Conservation (phyloP, 2,888 invertebrate species). For the Drosophila atripex region DNA sequence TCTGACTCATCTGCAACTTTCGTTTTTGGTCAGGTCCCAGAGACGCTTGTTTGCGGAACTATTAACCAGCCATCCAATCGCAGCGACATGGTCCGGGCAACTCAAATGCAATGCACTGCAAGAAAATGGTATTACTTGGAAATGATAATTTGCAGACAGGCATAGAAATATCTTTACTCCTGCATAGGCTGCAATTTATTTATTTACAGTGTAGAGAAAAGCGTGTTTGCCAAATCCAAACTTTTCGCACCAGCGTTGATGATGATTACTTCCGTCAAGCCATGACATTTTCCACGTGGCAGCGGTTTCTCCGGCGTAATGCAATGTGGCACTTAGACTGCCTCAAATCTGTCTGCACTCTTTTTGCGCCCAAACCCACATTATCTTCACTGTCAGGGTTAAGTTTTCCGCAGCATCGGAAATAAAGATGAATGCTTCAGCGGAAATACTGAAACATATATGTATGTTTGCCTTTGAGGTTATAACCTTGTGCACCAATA, state of each 20-base stretch:
- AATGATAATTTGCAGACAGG: no score
- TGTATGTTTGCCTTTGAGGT: constrained; percentile 5
- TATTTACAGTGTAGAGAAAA: constrained; percentile 26
- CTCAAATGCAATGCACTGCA: constrained; percentile 17
- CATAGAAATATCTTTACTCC: no score
- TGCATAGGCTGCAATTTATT: constrained; percentile 4
- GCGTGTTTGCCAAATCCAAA: constrained; percentile 42
- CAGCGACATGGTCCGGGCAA: constrained; percentile 33
- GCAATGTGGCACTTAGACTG: constrained; percentile 16
- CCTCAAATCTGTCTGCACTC: constrained; percentile 20
- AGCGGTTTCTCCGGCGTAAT: constrained; percentile 21
- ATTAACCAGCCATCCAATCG: constrained; percentile 59
- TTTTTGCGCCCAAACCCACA: constrained; percentile 16
- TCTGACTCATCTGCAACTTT: constrained; percentile 64
- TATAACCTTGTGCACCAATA: constrained; percentile 7
- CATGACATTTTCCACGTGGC: constrained; percentile 37
- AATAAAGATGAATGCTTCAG: constrained; percentile 8
- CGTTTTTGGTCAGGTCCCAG: constrained; percentile 44
- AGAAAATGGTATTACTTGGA: not conserved
- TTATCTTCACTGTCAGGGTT: constrained; percentile 7
- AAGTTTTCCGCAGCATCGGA: constrained; percentile 7
- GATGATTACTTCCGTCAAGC: constrained; percentile 65
- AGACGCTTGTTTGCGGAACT: constrained; percentile 59
- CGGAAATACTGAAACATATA: constrained; percentile 12
- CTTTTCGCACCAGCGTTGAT: constrained; percentile 37